Percentiles rank a stretch among this genome's conserved stretches.
Conservation (phyloP, 2,113 vertebrate genomes). For the Clarias batrachus region DNA sequence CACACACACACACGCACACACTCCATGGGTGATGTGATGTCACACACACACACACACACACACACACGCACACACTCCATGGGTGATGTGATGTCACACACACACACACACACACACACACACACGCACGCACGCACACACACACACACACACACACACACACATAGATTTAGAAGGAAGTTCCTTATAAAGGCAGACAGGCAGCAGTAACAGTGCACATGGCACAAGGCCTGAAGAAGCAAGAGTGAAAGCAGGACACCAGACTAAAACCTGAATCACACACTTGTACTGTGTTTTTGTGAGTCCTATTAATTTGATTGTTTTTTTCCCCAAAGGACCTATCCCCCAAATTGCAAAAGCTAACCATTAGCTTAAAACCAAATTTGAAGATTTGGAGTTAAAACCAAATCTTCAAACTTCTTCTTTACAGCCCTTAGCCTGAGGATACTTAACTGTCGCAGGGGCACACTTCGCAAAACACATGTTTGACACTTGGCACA, state of each 20-base stretch:
- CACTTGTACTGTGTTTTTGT: not conserved
- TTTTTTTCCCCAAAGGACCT: not conserved
- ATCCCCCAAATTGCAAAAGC: not conserved
- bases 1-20: constrained; percentile 25
- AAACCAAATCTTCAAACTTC: constrained; percentile 19
- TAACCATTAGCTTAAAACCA: not conserved
- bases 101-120: constrained; percentile 29
- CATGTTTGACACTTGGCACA: constrained; percentile 47
- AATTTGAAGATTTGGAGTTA: not conserved
- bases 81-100: constrained; percentile 60
- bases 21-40: too few relatives aligned
- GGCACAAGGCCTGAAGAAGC: constrained; percentile 10
- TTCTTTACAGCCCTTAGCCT: constrained; percentile 20
- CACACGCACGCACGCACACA: constrained; percentile 18
- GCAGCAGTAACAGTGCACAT: constrained; percentile 50
- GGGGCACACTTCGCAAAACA: constrained; percentile 42
- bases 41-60: constrained; percentile 1
- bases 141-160: constrained; percentile 27
- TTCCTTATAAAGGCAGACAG: constrained; percentile 72
- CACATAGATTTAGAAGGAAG: constrained; percentile 65
- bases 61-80: constrained; percentile 21
- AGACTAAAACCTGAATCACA: not conserved
- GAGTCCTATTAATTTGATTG: not conserved
- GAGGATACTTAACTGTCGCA: constrained; percentile 53
- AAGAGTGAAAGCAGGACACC: constrained; percentile 34